Percentiles rank a stretch among this genome's conserved stretches.
phyloP scores from a whole-genome alignment of 37 sponge, comb jelly and placozoan species.

The Ephydatia muelleri region DNA sequence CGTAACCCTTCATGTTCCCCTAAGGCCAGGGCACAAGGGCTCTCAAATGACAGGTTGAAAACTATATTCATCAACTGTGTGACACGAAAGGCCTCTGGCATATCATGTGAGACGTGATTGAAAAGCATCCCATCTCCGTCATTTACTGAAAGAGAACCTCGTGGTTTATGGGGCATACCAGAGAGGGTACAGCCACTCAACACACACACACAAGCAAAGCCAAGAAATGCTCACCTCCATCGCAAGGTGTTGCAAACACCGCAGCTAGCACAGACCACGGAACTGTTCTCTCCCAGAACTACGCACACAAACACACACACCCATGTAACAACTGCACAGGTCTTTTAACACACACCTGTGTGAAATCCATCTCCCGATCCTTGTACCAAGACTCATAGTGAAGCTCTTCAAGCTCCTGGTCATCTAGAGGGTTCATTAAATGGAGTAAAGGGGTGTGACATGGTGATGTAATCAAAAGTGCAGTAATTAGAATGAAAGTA shows the following conservation, averaged over 20 bases:
- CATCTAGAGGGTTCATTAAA: constrained; percentile 35
- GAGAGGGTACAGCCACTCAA: not conserved
- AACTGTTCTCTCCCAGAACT: constrained; percentile 54
- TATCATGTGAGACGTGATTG: not conserved
- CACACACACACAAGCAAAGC: not conserved
- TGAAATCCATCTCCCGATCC: constrained; percentile 22
- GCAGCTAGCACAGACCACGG: constrained; percentile 48
- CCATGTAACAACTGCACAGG: not conserved
- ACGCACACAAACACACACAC: not conserved
- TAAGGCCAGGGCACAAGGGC: not conserved
- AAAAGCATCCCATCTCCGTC: not conserved
- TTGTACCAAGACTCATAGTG: constrained; percentile 39
- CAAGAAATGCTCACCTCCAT: not conserved
- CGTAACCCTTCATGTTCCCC: constrained; percentile 4
- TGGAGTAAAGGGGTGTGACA: not conserved
- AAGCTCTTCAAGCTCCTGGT: constrained; percentile 26
- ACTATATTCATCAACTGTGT: constrained; percentile 52
- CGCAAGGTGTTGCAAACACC: not conserved
- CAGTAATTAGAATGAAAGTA: not conserved
- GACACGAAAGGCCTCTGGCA: constrained; percentile 32
- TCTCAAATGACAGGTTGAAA: constrained; percentile 47
- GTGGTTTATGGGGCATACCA: too few species aligned
- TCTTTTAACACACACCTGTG: constrained; percentile 4
- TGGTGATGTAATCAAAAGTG: not conserved
- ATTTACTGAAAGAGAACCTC: not conserved